Conservation (phyloP, 2,888 invertebrate species). For the Sthenelais limicola region DNA sequence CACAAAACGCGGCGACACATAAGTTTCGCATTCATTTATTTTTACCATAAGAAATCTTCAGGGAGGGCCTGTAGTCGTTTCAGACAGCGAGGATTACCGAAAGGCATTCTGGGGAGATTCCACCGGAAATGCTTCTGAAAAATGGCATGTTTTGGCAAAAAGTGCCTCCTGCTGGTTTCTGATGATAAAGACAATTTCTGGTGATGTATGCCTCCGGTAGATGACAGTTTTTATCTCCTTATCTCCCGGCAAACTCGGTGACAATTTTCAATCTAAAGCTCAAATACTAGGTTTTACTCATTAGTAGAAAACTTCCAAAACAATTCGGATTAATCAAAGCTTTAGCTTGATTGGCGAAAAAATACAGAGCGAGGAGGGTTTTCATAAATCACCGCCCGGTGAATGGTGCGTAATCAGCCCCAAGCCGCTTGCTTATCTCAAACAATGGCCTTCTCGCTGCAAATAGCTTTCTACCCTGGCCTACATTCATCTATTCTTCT, state of each 20-base stretch:
- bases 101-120: conserved; percentile 39
- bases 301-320: conserved; percentile 35
- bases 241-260: conserved; percentile 20
- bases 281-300: conserved; percentile 33
- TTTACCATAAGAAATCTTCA: neutral
- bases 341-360: conserved; percentile 23
- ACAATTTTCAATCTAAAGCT: conserved; percentile 38
- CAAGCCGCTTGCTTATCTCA: too few species aligned
- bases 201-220: conserved; percentile 35
- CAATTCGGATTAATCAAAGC: conserved; percentile 22
- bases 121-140: conserved; percentile 37
- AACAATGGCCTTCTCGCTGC: too few species aligned
- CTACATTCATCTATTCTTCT: too few species aligned
- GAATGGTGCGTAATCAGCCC: too few species aligned
- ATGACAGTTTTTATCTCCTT: conserved; percentile 19
- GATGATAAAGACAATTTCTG: conserved; percentile 30
- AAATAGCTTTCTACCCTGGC: too few species aligned
- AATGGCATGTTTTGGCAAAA: conserved; percentile 36
- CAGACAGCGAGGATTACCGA: conserved; percentile 28
- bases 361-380: neutral
- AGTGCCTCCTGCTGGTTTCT: conserved; percentile 9
- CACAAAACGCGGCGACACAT: conserved; percentile 31
- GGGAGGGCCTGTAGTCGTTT: neutral
- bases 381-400: conserved; percentile 30
- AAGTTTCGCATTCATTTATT: conserved; percentile 29